Conservation (phyloP, 2,888 invertebrate genomes). For the Reticulitermes lucifugus region DNA sequence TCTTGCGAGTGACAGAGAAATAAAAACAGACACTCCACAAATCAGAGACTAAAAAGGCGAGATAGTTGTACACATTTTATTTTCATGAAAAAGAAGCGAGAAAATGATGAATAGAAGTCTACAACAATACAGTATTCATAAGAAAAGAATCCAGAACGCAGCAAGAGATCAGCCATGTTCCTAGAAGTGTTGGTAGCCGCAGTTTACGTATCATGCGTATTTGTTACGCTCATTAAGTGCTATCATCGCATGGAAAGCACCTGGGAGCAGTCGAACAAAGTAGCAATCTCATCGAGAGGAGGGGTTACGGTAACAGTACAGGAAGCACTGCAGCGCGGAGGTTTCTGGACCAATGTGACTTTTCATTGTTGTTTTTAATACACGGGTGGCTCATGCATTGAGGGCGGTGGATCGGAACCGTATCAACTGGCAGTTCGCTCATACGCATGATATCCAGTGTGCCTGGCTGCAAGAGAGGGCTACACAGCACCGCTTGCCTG, state of each 20-base stretch:
- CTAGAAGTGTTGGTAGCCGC: conserved; percentile 29
- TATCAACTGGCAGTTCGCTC: conserved; percentile 13
- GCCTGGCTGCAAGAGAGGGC: neutral
- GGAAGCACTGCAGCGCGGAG: neutral
- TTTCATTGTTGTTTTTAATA: conserved; percentile 30
- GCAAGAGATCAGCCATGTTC: conserved; percentile 22
- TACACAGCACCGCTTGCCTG: too few species aligned
- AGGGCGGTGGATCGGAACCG: conserved; percentile 22
- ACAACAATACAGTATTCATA: conserved; percentile 22
- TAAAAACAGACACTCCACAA: neutral
- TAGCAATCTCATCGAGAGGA: conserved; percentile 1
- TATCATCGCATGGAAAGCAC: conserved; percentile 36
- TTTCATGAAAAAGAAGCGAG: conserved; percentile 22
- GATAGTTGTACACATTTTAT: conserved; percentile 6
- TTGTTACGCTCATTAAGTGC: conserved; percentile 41
- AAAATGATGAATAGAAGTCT: conserved; percentile 30
- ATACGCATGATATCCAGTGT: neutral
- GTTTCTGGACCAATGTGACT: neutral
- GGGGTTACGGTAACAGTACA: neutral
- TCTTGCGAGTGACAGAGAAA: neutral
- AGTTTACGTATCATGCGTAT: conserved; percentile 40
- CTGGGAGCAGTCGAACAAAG: conserved; percentile 19
- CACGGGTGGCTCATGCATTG: conserved; percentile 20
- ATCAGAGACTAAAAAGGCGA: neutral
- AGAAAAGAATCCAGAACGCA: conserved; percentile 15